These are phyloP conservation scores for Rhizoglyphus robini DNA, from an alignment of 1,140 invertebrate species.

Conservation along the genomic window DNA sequence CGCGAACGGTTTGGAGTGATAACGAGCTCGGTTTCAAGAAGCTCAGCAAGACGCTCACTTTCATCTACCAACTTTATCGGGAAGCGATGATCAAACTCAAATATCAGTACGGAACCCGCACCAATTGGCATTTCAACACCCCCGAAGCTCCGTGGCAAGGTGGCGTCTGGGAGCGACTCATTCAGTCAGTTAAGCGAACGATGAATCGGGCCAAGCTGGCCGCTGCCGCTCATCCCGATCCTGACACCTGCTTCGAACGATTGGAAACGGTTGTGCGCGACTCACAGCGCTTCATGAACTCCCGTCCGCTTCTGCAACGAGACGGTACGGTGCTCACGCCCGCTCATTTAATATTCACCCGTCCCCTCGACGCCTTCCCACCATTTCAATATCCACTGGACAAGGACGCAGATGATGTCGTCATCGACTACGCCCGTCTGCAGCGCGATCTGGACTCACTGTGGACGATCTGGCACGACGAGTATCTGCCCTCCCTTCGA, in stretches of 20 bases:
- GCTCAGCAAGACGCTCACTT: neutral
- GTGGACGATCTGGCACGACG: neutral
- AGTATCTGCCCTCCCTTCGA: too few relatives aligned
- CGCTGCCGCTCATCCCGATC: too few relatives aligned
- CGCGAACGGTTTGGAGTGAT: neutral
- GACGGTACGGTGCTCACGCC: too few relatives aligned
- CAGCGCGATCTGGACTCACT: neutral
- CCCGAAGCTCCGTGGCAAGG: neutral
- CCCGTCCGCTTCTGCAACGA: neutral
- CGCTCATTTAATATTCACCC: too few relatives aligned
- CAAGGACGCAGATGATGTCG: neutral
- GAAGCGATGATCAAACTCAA: too few relatives aligned
- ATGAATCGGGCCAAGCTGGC: neutral
- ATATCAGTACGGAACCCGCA: neutral
- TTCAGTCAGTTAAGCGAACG: neutral
- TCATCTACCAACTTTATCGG: neutral
- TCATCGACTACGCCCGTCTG: too few relatives aligned
- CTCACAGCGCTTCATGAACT: neutral
- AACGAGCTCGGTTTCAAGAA: neutral
- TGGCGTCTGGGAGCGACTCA: neutral
- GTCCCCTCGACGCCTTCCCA: too few relatives aligned
- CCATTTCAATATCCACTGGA: neutral
- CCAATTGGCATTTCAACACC: neutral
- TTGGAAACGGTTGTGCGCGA: neutral
- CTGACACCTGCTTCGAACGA: too few relatives aligned